Percentiles rank a stretch among this genome's conserved stretches.
phyloP scores from a whole-genome alignment of 2,797 vertebrate genomes.

The Bradypodion pumilum region DNA sequence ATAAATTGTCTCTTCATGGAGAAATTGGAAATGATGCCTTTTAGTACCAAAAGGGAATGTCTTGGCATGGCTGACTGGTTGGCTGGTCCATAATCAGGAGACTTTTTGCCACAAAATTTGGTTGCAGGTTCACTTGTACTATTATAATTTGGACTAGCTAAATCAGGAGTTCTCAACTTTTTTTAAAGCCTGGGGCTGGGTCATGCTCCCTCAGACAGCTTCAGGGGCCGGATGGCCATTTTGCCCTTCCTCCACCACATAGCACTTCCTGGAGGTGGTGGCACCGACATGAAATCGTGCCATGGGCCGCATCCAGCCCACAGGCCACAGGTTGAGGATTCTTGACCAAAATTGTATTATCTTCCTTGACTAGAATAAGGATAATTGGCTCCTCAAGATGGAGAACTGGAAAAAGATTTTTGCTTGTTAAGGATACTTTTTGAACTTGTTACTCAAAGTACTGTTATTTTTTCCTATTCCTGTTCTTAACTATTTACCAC shows the following conservation, averaged over 20 bases:
- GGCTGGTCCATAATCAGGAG: neutral
- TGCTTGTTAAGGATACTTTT: neutral
- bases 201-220: no score
- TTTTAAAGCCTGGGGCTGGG: no score
- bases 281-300: no score
- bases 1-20: neutral
- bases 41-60: neutral
- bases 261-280: no score
- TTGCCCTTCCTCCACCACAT: no score
- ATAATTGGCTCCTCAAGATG: neutral
- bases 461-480: conserved; percentile 1
- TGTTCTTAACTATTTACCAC: conserved; percentile 30
- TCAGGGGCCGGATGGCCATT: no score
- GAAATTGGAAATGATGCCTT: neutral
- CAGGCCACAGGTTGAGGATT: no score
- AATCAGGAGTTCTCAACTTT: no score
- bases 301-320: no score
- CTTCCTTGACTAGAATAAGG: neutral
- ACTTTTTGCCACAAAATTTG: no score
- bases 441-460: neutral
- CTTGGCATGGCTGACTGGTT: no score
- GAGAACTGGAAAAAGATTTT: neutral
- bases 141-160: neutral
- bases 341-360: neutral
- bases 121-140: neutral